phyloP scores from a whole-genome alignment of 1,140 invertebrate genomes.

The Conus ventricosus region DNA sequence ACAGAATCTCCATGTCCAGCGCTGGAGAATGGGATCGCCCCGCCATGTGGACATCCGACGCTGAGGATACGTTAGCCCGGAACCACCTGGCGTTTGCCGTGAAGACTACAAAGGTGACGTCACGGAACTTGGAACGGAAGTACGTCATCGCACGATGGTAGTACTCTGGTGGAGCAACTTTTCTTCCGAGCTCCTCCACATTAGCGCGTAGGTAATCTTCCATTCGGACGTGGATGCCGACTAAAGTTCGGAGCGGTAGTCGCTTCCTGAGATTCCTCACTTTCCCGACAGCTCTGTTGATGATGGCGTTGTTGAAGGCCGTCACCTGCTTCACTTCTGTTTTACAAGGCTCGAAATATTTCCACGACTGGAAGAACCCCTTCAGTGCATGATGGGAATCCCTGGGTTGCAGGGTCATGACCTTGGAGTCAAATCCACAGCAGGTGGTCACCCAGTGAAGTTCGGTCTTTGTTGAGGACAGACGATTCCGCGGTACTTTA shows the following conservation, averaged over 20 bases:
- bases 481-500: not conserved
- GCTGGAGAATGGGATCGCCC: conserved; percentile 28
- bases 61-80: not conserved
- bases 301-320: conserved; percentile 29
- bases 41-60: conserved; percentile 32
- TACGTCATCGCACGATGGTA: conserved; percentile 37
- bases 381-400: conserved; percentile 2
- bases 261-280: not conserved
- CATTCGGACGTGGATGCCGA: conserved; percentile 51
- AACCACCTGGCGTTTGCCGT: conserved; percentile 20
- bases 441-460: not conserved
- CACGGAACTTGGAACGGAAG: conserved; percentile 26
- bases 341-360: conserved; percentile 43
- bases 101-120: conserved; percentile 34
- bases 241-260: not conserved
- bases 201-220: conserved; percentile 31
- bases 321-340: conserved; percentile 21
- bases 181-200: not conserved
- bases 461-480: not conserved
- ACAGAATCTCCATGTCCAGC: conserved; percentile 60
- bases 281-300: not conserved
- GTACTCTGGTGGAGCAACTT: conserved; percentile 22
- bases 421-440: not conserved
- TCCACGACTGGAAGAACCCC: conserved; percentile 50
- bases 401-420: not conserved